A percentile compares a stretch with the other conserved stretches of the same genome.
These are phyloP conservation scores for Sphinx pinastri DNA, from an alignment of 2,888 invertebrate genomes.

Conservation along the genomic window DNA sequence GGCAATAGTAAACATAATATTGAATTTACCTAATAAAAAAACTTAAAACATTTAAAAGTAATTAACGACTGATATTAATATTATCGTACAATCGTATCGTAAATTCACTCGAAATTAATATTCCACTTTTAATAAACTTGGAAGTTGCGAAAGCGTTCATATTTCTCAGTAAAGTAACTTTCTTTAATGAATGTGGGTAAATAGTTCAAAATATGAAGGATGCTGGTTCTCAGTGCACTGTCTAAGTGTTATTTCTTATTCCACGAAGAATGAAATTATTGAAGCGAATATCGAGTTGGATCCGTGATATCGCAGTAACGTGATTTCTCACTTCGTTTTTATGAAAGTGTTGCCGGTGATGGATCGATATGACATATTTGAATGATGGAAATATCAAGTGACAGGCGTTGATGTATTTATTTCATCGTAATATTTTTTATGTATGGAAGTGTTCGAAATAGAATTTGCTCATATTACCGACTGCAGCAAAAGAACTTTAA, in stretches of 20 bases:
- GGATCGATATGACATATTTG: background rate
- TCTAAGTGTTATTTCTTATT: slow-evolving; percentile 28
- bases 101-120: background rate
- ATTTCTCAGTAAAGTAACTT: slow-evolving; percentile 18
- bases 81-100: background rate
- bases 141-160: background rate
- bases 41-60: too few relatives aligned
- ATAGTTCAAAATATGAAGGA: slow-evolving; percentile 28
- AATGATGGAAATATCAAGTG: background rate
- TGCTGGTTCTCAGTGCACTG: slow-evolving; percentile 26
- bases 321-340: slow-evolving; percentile 17
- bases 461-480: too few relatives aligned
- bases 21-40: too few relatives aligned
- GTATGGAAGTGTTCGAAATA: too few relatives aligned
- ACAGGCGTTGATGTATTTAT: background rate
- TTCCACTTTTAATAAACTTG: background rate
- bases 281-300: slow-evolving; percentile 22
- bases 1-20: too few relatives aligned
- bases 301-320: slow-evolving; percentile 16
- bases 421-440: background rate
- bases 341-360: slow-evolving; percentile 2
- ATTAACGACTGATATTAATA: too few relatives aligned
- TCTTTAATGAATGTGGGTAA: slow-evolving; percentile 20
- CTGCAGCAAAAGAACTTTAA: background rate
- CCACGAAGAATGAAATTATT: slow-evolving; percentile 22